Conservation (phyloP, 2,797 vertebrate species). For the Sebastes diploproa region DNA sequence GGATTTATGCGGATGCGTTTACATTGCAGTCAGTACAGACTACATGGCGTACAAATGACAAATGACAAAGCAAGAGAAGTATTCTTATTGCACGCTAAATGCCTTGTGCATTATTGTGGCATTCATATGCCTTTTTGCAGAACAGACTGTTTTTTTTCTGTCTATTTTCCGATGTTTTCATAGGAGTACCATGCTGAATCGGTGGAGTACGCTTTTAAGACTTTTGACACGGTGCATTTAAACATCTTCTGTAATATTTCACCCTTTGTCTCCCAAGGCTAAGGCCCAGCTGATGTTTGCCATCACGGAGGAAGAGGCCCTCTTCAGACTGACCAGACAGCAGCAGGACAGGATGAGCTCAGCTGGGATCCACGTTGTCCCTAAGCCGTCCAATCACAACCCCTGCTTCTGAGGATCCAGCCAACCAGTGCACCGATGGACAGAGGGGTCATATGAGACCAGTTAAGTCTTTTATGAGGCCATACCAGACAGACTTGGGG, state of each 20-base stretch:
- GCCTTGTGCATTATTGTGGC: too few species aligned
- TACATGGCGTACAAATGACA: neutral
- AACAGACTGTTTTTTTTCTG: neutral
- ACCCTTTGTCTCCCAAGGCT: neutral
- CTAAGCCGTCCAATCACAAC: constrained; percentile 10
- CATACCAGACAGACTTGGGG: constrained; percentile 50
- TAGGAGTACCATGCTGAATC: neutral
- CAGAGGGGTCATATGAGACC: constrained; percentile 54
- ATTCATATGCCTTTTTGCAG: too few species aligned
- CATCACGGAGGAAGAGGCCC: neutral
- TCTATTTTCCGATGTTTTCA: neutral
- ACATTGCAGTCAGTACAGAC: too few species aligned
- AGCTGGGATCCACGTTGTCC: constrained; percentile 23
- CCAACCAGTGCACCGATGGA: constrained; percentile 29
- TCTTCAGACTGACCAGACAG: constrained; percentile 23
- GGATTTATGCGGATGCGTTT: too few species aligned
- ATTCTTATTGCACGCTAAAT: too few species aligned
- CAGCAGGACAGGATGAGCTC: constrained; percentile 48
- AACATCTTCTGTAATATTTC: neutral
- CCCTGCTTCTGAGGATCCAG: constrained; percentile 10
- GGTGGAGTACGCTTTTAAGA: neutral
- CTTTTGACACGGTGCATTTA: neutral
- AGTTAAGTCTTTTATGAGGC: constrained; percentile 69
- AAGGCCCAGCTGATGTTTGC: constrained; percentile 2
- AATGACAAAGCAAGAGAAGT: too few species aligned